Percentiles rank a stretch among this genome's conserved stretches.
Conservation (phyloP, 2,888 invertebrate species). For the Antheraea yamamai region DNA sequence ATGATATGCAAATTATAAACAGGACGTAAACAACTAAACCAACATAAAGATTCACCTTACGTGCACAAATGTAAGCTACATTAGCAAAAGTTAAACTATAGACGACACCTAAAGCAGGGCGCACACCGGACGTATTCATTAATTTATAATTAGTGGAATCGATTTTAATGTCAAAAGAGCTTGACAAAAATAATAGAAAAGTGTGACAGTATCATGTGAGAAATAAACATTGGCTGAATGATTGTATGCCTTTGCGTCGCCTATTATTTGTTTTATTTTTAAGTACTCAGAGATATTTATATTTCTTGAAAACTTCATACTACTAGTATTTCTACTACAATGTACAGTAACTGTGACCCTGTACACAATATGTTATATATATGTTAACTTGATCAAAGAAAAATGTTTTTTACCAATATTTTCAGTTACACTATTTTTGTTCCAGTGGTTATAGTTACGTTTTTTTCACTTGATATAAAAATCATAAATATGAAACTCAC, state of each 20-base stretch:
- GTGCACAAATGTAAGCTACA: constrained; percentile 32
- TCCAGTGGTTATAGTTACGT: too few relatives aligned
- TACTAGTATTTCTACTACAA: too few relatives aligned
- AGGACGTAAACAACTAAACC: constrained; percentile 46
- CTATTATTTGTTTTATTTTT: background rate
- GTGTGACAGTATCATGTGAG: background rate
- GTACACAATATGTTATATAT: too few relatives aligned
- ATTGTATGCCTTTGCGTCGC: background rate
- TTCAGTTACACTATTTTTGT: too few relatives aligned
- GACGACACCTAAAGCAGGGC: constrained; percentile 13
- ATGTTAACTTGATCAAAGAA: too few relatives aligned
- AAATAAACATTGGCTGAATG: background rate
- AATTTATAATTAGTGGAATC: background rate
- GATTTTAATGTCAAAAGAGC: background rate
- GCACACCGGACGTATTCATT: constrained; percentile 3
- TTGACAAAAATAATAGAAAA: background rate
- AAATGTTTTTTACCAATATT: too few relatives aligned
- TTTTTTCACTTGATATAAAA: too few relatives aligned
- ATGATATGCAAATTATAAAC: constrained; percentile 59
- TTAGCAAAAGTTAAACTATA: constrained; percentile 21
- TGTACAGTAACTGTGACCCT: background rate
- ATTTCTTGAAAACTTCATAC: background rate
- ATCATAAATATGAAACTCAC: too few relatives aligned
- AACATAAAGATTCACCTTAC: constrained; percentile 43
- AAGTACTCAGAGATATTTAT: too few relatives aligned